Conservation (phyloP, 2,888 invertebrate species). For the Epirrhoe tristata region DNA sequence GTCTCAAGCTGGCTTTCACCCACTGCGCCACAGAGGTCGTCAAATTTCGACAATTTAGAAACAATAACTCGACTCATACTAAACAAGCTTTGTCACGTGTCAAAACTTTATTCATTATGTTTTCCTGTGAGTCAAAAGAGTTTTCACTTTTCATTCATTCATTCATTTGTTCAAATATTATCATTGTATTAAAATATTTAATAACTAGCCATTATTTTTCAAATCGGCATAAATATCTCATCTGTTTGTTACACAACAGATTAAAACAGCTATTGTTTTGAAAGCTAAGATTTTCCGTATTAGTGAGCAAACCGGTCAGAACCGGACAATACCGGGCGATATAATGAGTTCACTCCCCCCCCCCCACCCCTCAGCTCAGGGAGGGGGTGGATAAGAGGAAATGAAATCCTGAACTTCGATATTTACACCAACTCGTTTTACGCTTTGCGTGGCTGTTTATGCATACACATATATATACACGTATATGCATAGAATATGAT, state of each 20-base stretch:
- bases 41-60: too few relatives aligned
- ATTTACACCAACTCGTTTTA: conserved; percentile 57
- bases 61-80: too few relatives aligned
- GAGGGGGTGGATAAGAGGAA: conserved; percentile 51
- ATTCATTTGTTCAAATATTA: too few relatives aligned
- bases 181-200: too few relatives aligned
- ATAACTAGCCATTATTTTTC: not conserved
- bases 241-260: conserved; percentile 21
- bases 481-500: conserved; percentile 4
- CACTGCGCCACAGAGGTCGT: too few relatives aligned
- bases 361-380: conserved; percentile 24
- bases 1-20: too few relatives aligned
- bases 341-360: conserved; percentile 50
- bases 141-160: too few relatives aligned
- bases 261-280: conserved; percentile 35
- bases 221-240: not conserved
- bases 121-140: too few relatives aligned
- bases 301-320: conserved; percentile 31
- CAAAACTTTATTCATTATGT: too few relatives aligned
- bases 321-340: conserved; percentile 45
- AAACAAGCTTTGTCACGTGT: too few relatives aligned
- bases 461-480: conserved; percentile 33
- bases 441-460: conserved; percentile 48
- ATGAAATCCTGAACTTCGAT: conserved; percentile 66
- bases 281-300: conserved; percentile 34